Evolutionary conservation across 2,888 invertebrate species (phyloP), one percentile per base, ranked within the genome.

Genomic region (Cheilosia soror): DNA sequence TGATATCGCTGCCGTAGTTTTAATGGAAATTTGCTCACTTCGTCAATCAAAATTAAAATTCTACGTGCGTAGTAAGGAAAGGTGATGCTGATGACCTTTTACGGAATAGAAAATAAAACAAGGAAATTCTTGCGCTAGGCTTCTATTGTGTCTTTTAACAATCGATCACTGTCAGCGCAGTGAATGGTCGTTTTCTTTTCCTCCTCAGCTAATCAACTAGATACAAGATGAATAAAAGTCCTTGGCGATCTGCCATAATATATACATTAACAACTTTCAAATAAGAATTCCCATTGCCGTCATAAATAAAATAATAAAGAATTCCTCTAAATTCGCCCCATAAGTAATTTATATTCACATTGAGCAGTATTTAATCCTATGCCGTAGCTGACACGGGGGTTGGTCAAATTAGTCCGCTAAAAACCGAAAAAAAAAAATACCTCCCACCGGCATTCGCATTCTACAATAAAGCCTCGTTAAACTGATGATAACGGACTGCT

Each of bases 151-250:
- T 71, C 57, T 69, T 49, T 40, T 15, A 9, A 7, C 15, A 66
- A 78, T 83, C 78, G 77, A 78, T 83, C 40, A 66, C 31, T 68
- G 82, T 77, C 72, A 79, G 47, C 29, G 29, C 7, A 40, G 53
- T 55, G 40, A 13, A 57, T 40, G 9, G 37, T 20, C 29, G 37
- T 5, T 25, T 31, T 37, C 20, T 20, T 42, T 58, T 71, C 37
- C 15, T n/a, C 57, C n/a, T 15, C 33, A 20, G 20, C 20, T 20
- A 20, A 20, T 65, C 27, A 72, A 49, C 15, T 57, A 78, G 51
- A 40, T 44, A 60, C 27, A 66, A 37, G 51, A 65, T 31, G 15
- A 47, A 72, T 60, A 9, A 11, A 27, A 51, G 27, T 11, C 27
- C 27, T 25, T 13, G 11, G 27, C 13, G 44, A 0, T 20, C 20